A percentile compares a stretch with the other conserved stretches of the same genome.
Evolutionary conservation across 2,888 invertebrate genomes (phyloP).

Genomic region (Augochlorella aurata): DNA sequence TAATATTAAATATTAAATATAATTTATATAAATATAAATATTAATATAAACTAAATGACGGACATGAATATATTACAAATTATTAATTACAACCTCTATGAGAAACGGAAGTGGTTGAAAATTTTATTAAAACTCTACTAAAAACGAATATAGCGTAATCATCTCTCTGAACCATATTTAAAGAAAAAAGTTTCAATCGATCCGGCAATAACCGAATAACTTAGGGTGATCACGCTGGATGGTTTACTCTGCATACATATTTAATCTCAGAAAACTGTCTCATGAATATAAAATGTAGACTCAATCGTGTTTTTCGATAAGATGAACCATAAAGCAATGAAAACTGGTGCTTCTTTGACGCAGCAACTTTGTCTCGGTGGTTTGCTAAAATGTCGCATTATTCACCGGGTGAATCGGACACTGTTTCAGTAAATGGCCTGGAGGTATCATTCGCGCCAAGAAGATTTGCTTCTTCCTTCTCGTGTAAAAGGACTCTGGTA

Average conservation of each 20-base stretch:
- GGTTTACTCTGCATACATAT: neutral
- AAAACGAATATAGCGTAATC: neutral
- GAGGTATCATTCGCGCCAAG: neutral
- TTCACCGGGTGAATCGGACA: neutral
- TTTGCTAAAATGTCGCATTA: neutral
- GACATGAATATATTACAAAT: neutral
- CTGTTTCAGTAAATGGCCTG: neutral
- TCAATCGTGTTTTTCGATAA: neutral
- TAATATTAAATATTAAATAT: neutral
- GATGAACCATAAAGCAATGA: neutral
- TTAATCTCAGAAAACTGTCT: neutral
- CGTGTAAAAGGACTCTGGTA: neutral
- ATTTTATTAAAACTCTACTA: neutral
- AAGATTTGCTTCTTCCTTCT: conserved; percentile 7
- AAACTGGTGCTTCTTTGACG: neutral
- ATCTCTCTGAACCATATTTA: neutral
- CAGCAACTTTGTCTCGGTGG: neutral
- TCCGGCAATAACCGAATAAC: neutral
- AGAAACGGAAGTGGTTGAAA: neutral
- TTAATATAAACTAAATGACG: neutral
- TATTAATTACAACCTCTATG: no score
- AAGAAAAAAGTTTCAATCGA: neutral
- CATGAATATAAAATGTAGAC: conserved; percentile 5
- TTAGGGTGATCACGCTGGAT: neutral
- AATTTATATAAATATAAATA: neutral